A percentile compares a stretch with the other conserved stretches of the same genome.
These are phyloP conservation scores for Albula glossodonta DNA, from an alignment of 2,113 vertebrate species.

Conservation along the genomic window DNA sequence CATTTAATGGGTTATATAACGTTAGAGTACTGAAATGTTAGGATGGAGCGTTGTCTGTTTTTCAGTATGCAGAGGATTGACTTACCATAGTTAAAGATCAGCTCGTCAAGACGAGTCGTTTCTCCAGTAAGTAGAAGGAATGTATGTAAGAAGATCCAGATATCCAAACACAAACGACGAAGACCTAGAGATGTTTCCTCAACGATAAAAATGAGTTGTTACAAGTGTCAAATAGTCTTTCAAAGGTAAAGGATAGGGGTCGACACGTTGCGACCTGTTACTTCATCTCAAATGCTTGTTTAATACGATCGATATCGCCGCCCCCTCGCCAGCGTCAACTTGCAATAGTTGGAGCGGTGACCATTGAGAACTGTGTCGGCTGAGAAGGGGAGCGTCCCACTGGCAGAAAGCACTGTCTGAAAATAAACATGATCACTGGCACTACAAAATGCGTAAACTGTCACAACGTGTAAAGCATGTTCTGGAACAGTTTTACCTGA, in stretches of 20 bases:
- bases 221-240: background rate
- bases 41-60: too few relatives aligned
- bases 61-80: background rate
- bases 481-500: background rate
- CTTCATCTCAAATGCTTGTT: background rate
- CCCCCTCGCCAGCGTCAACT: background rate
- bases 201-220: background rate
- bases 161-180: background rate
- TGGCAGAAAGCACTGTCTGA: background rate
- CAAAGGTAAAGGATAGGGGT: background rate
- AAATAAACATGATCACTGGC: background rate
- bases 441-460: background rate
- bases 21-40: too few relatives aligned
- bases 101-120: background rate
- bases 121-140: background rate
- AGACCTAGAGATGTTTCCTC: background rate
- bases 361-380: background rate
- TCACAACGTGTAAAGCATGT: background rate
- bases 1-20: too few relatives aligned
- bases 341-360: background rate
- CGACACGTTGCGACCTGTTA: background rate
- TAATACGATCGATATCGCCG: background rate
- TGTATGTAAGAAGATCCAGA: background rate
- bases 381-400: background rate
- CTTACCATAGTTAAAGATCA: background rate